These are phyloP conservation scores for Trididemnum nubilum DNA, from an alignment of 23 tunicate species.

Conservation along the genomic window DNA sequence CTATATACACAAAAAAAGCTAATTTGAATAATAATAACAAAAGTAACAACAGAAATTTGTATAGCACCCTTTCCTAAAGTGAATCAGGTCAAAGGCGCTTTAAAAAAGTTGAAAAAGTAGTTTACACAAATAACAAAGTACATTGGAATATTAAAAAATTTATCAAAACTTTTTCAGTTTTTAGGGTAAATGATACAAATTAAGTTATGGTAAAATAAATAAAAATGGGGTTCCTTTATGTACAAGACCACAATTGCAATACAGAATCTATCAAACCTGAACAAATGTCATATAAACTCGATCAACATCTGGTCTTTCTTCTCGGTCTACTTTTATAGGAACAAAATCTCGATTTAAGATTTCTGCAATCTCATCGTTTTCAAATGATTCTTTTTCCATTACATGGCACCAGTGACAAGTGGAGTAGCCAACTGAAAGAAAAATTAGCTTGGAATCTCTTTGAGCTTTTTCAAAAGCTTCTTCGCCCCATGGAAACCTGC, in stretches of 20 bases:
- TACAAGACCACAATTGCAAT: not conserved
- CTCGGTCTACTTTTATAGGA: constrained; percentile 48
- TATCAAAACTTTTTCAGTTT: too few relatives aligned
- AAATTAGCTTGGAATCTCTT: constrained; percentile 44
- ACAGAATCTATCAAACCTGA: constrained; percentile 23
- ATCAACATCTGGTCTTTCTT: constrained; percentile 62
- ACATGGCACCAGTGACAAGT: constrained; percentile 67
- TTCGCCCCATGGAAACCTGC: constrained; percentile 60
- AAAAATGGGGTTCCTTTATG: too few relatives aligned
- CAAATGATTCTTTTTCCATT: constrained; percentile 61
- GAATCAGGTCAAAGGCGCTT: too few relatives aligned
- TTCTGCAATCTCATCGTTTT: constrained; percentile 38
- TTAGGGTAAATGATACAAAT: too few relatives aligned
- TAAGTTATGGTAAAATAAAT: too few relatives aligned
- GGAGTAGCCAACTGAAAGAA: constrained; percentile 51
- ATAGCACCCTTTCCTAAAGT: too few relatives aligned
- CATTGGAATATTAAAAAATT: too few relatives aligned
- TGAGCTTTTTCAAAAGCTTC: constrained; percentile 47
- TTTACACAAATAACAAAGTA: too few relatives aligned
- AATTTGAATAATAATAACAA: too few relatives aligned
- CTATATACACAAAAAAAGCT: too few relatives aligned
- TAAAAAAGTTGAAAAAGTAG: too few relatives aligned
- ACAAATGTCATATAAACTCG: constrained; percentile 58
- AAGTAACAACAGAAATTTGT: too few relatives aligned
- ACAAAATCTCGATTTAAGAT: constrained; percentile 37